Evolutionary conservation across 2,888 invertebrate species (phyloP).

Genomic region (Drosophila subquinaria): DNA sequence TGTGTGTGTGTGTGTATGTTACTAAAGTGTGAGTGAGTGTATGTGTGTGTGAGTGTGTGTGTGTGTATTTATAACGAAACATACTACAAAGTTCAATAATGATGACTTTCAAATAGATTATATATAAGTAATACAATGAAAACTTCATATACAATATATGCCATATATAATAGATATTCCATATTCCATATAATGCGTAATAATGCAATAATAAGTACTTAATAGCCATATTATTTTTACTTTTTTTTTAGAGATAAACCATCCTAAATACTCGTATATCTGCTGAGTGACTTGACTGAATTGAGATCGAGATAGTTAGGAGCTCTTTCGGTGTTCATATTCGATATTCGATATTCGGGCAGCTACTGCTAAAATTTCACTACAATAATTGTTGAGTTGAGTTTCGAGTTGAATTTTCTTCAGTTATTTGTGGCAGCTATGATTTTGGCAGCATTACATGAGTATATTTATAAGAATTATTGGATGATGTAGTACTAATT

Average conservation of each 20-base stretch:
- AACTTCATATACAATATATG: conserved; percentile 78
- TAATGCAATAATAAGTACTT: conserved; percentile 60
- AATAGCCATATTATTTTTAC: conserved; percentile 55
- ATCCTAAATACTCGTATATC: conserved; percentile 41
- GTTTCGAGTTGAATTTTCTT: conserved; percentile 13
- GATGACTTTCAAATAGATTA: conserved; percentile 73
- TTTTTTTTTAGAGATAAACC: conserved; percentile 52
- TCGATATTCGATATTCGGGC: conserved; percentile 11
- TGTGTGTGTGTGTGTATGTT: conserved; percentile 34
- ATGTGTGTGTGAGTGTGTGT: conserved; percentile 42
- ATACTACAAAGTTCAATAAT: conserved; percentile 76
- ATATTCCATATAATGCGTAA: conserved; percentile 64
- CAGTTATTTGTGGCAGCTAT: conserved; percentile 62
- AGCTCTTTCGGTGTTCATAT: conserved; percentile 19
- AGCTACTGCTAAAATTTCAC: conserved; percentile 59
- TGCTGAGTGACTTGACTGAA: conserved; percentile 8
- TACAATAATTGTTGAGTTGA: conserved; percentile 45
- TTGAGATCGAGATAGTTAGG: conserved; percentile 30
- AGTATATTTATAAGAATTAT: conserved; percentile 34
- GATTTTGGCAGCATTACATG: conserved; percentile 69
- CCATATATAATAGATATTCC: conserved; percentile 74
- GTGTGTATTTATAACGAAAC: conserved; percentile 68
- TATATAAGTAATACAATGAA: conserved; percentile 77
- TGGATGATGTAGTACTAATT: conserved; percentile 41
- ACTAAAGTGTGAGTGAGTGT: conserved; percentile 38